Evolutionary conservation across 2,888 invertebrate species (phyloP).

Genomic region (Limnephilus auricula): DNA sequence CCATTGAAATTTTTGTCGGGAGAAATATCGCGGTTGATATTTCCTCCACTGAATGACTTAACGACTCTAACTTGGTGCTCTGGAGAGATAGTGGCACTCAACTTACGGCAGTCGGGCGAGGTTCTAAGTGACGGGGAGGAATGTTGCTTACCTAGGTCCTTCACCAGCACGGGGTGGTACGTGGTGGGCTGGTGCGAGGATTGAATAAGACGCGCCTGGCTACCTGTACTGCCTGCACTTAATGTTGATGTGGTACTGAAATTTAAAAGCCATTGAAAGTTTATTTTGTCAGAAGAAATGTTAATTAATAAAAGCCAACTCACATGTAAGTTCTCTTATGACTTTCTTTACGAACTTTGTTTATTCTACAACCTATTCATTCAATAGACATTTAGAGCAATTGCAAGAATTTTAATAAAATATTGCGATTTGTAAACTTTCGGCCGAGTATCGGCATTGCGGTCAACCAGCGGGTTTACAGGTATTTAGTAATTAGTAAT

Average conservation of each 20-base stretch:
- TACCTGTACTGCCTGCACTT: constrained; percentile 95
- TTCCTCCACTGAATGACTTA: constrained; percentile 78
- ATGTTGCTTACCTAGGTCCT: constrained; percentile 90
- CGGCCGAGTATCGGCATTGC: not conserved
- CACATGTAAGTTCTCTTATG: not conserved
- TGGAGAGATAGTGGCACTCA: constrained; percentile 68
- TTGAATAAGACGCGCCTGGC: constrained; percentile 94
- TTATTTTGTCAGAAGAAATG: constrained; percentile 23
- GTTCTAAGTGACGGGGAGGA: constrained; percentile 77
- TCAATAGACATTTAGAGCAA: not conserved
- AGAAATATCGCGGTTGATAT: constrained; percentile 75
- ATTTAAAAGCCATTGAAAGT: constrained; percentile 65
- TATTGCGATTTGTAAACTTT: not conserved
- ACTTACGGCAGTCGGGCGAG: constrained; percentile 73
- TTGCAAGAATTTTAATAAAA: not conserved
- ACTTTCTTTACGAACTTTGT: not conserved
- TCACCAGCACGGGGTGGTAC: constrained; percentile 92
- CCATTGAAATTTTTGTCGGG: constrained; percentile 71
- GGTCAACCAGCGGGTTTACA: not conserved
- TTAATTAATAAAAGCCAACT: constrained; percentile 42
- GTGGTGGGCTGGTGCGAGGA: constrained; percentile 95
- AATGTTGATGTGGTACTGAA: constrained; percentile 94
- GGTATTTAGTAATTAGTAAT: too few species aligned
- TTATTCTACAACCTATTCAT: not conserved
- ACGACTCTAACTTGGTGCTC: constrained; percentile 76